These are phyloP conservation scores for Calephelis virginiensis DNA, from an alignment of 1,140 invertebrate genomes.

Conservation along the genomic window DNA sequence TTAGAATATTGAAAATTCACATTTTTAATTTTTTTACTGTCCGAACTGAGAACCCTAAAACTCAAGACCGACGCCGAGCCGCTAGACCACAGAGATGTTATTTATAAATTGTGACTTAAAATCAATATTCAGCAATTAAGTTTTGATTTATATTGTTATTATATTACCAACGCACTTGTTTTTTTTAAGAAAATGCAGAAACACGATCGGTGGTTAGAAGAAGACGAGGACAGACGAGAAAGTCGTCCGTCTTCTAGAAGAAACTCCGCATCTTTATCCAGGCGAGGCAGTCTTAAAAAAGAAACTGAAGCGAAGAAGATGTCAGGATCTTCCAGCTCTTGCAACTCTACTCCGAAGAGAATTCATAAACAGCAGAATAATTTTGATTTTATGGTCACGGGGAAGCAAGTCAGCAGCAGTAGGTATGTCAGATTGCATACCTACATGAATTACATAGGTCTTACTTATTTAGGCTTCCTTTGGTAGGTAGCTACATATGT, in stretches of 20 bases:
- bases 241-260: constrained; percentile 46
- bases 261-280: constrained; percentile 43
- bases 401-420: constrained; percentile 51
- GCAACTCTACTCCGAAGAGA: constrained; percentile 48
- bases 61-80: too few relatives aligned
- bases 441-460: too few relatives aligned
- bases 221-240: constrained; percentile 29
- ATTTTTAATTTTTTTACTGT: too few relatives aligned
- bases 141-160: not conserved
- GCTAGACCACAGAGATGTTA: too few relatives aligned
- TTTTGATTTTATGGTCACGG: constrained; percentile 55
- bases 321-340: constrained; percentile 31
- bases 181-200: constrained; percentile 29
- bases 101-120: too few relatives aligned
- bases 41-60: too few relatives aligned
- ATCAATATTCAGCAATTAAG: too few relatives aligned
- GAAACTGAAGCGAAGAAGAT: constrained; percentile 40
- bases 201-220: constrained; percentile 32
- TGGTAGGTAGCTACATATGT: too few relatives aligned
- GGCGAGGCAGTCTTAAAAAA: constrained; percentile 46
- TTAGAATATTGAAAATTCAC: too few relatives aligned
- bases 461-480: constrained; percentile 24
- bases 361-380: constrained; percentile 36
- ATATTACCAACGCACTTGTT: not conserved
- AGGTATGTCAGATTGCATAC: too few relatives aligned